Percentiles rank a stretch among this genome's conserved stretches.
Conservation (phyloP, 2,113 vertebrate genomes). For the Chloropsis hardwickii region DNA sequence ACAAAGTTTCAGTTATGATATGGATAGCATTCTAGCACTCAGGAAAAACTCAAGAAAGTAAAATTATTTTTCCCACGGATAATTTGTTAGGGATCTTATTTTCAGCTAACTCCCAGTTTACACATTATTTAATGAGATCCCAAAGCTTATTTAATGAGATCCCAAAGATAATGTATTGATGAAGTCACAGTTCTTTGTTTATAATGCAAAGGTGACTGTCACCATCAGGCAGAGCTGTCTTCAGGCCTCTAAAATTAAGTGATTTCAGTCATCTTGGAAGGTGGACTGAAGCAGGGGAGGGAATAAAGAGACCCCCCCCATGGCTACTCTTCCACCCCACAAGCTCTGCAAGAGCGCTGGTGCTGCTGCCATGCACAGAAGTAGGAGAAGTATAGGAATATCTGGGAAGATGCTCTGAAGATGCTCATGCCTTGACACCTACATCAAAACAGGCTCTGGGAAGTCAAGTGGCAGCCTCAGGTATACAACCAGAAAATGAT, state of each 20-base stretch:
- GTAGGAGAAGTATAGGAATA: rapidly evolving
- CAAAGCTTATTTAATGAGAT: background rate
- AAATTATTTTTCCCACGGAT: background rate
- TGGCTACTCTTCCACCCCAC: background rate
- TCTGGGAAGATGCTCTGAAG: background rate
- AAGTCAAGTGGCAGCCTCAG: background rate
- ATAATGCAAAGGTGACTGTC: background rate
- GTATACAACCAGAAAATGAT: rapidly evolving
- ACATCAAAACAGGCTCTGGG: background rate
- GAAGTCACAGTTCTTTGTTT: rapidly evolving
- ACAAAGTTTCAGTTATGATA: background rate
- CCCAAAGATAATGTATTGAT: rapidly evolving
- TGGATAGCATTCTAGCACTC: background rate
- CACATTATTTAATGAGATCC: background rate
- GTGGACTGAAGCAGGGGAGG: background rate
- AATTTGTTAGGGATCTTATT: background rate
- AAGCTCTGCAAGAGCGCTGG: rapidly evolving
- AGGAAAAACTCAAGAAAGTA: background rate
- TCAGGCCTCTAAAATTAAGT: background rate
- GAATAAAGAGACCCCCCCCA: rapidly evolving
- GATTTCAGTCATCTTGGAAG: background rate
- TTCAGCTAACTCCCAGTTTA: background rate
- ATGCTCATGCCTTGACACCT: background rate
- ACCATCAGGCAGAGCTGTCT: background rate
- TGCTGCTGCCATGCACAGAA: background rate